Evolutionary conservation across 2,797 vertebrate genomes (phyloP).

Genomic region (Eulemur mongoz): DNA sequence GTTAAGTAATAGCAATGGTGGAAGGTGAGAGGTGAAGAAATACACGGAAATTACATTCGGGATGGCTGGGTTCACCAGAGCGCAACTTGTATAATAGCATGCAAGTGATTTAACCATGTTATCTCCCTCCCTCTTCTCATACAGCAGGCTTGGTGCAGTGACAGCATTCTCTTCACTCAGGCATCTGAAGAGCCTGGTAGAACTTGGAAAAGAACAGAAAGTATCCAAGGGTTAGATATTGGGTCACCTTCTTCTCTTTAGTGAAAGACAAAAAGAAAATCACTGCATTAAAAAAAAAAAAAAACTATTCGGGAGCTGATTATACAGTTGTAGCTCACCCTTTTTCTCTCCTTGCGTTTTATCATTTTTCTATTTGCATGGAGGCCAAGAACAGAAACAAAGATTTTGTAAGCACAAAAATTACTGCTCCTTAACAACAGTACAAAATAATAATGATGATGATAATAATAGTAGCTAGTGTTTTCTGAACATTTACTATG

Average conservation of each 20-base stretch:
- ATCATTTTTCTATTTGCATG: not conserved
- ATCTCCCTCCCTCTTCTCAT: not conserved
- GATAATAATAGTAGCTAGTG: not conserved
- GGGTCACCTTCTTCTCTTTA: conserved; percentile 32
- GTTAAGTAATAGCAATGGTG: conserved; percentile 72
- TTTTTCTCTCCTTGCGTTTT: not conserved
- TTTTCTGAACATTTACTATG: not conserved
- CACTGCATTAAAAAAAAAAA: conserved; percentile 11
- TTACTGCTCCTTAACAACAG: not conserved
- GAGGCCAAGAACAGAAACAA: conserved; percentile 22
- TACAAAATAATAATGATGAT: not conserved
- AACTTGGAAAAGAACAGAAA: conserved; percentile 14
- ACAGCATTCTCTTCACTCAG: not conserved
- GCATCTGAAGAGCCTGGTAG: not conserved
- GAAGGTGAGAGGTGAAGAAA: conserved; percentile 74
- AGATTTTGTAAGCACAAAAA: not conserved
- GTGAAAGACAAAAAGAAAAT: not conserved
- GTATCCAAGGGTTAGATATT: not conserved
- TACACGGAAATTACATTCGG: conserved; percentile 66
- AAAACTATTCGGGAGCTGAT: conserved; percentile 9
- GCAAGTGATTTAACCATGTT: conserved; percentile 10
- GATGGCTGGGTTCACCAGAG: conserved; percentile 45
- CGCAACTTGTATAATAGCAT: conserved; percentile 34
- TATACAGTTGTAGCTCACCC: not conserved
- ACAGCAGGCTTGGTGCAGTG: not conserved